Percentiles rank a stretch among this genome's conserved stretches.
Evolutionary conservation across 2,888 invertebrate genomes (phyloP).

Genomic region (Therioaphis trifolii): DNA sequence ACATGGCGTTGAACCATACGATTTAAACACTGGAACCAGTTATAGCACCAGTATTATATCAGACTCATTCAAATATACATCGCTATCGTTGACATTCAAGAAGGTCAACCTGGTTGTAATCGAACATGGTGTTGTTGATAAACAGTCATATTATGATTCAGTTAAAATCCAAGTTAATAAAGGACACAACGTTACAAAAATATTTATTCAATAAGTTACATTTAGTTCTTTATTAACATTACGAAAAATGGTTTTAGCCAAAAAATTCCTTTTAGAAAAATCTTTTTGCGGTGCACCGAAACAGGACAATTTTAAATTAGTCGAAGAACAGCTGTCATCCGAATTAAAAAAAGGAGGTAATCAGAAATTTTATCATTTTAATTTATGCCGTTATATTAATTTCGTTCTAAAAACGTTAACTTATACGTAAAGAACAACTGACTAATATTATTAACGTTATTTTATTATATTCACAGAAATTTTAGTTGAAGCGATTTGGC

Average conservation of each 20-base stretch:
- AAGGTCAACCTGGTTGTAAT: slow-evolving; percentile 30
- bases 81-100: slow-evolving; percentile 57
- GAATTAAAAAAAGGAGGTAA: slow-evolving; percentile 78
- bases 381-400: too few relatives aligned
- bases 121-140: slow-evolving; percentile 9
- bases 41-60: not conserved
- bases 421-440: not conserved
- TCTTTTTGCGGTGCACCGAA: slow-evolving; percentile 78
- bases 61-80: not conserved
- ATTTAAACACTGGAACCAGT: not conserved
- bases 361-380: slow-evolving; percentile 60
- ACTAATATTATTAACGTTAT: not conserved
- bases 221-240: not conserved
- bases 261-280: slow-evolving; percentile 76
- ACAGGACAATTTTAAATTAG: slow-evolving; percentile 74
- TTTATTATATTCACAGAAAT: slow-evolving; percentile 71
- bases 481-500: slow-evolving; percentile 76
- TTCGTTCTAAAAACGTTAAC: too few relatives aligned
- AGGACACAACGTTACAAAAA: not conserved
- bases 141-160: slow-evolving; percentile 14
- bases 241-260: slow-evolving; percentile 71
- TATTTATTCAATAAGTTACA: not conserved
- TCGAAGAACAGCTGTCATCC: slow-evolving; percentile 77
- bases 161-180: slow-evolving; percentile 11
- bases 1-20: too few relatives aligned